Evolutionary conservation across 2,797 vertebrate genomes (phyloP).

Genomic region (Lepus oiostolus): DNA sequence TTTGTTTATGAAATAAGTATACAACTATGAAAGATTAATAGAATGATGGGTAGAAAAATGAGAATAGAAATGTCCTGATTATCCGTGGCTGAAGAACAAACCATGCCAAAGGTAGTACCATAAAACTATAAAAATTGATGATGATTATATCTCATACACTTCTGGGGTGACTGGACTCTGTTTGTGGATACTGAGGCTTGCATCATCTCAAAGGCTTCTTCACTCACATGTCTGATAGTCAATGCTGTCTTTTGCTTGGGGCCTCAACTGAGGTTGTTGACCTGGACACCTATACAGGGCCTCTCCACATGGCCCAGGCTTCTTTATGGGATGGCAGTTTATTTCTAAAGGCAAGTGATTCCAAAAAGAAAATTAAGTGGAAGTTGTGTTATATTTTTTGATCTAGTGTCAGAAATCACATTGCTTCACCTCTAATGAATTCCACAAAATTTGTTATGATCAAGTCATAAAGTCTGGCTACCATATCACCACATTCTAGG

Average conservation of each 20-base stretch:
- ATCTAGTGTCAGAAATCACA: not conserved
- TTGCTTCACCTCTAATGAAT: not conserved
- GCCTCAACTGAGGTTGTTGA: not conserved
- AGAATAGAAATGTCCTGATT: not conserved
- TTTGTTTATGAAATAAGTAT: not conserved
- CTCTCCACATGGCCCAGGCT: not conserved
- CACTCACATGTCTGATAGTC: not conserved
- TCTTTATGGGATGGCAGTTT: not conserved
- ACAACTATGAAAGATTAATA: slow-evolving; percentile 26
- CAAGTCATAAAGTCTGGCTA: not conserved
- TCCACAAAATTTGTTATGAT: not conserved
- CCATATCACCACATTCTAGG: not conserved
- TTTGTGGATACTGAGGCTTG: not conserved
- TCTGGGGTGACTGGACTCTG: not conserved
- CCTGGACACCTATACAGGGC: not conserved
- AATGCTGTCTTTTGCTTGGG: not conserved
- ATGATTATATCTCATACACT: not conserved
- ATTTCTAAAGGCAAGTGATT: slow-evolving; percentile 21
- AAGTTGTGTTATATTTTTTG: not conserved
- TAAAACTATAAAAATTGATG: not conserved
- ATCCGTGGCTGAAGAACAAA: not conserved
- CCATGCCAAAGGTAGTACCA: not conserved
- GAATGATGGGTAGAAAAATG: not conserved
- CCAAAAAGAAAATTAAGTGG: not conserved
- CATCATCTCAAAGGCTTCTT: not conserved